These are phyloP conservation scores for Prionace glauca DNA, from an alignment of 2,797 vertebrate genomes.

Conservation along the genomic window DNA sequence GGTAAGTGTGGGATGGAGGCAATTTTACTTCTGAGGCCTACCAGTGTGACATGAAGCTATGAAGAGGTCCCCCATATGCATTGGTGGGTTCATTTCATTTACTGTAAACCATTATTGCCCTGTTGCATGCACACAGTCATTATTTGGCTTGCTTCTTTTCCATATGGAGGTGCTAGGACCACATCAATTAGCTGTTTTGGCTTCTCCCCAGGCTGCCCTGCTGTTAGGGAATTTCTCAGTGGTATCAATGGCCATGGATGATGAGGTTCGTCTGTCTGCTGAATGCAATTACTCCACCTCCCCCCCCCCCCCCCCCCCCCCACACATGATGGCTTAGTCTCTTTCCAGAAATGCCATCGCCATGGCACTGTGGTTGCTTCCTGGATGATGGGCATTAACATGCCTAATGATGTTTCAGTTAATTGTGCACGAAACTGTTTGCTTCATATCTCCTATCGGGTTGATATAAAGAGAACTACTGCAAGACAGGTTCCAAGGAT, in stretches of 20 bases:
- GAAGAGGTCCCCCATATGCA: not conserved
- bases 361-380: not conserved
- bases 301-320: no score
- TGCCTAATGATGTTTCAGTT: not conserved
- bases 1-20: no score
- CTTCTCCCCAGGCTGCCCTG: no score
- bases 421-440: not conserved
- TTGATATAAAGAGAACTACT: not conserved
- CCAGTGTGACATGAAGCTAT: not conserved
- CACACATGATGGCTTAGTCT: not conserved
- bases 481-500: no score
- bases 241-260: not conserved
- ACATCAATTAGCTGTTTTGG: not conserved
- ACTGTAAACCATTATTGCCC: not conserved
- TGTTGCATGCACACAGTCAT: not conserved
- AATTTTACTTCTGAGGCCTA: not conserved
- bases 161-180: not conserved
- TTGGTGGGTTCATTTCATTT: not conserved
- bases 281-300: not conserved
- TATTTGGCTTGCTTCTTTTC: not conserved
- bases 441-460: not conserved
- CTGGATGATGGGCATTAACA: not conserved
- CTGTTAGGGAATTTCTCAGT: not conserved
- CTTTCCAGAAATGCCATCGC: not conserved
- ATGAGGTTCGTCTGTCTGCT: not conserved